These are phyloP conservation scores for Gallirallus australis DNA, from an alignment of 2,797 vertebrate species.

Conservation along the genomic window DNA sequence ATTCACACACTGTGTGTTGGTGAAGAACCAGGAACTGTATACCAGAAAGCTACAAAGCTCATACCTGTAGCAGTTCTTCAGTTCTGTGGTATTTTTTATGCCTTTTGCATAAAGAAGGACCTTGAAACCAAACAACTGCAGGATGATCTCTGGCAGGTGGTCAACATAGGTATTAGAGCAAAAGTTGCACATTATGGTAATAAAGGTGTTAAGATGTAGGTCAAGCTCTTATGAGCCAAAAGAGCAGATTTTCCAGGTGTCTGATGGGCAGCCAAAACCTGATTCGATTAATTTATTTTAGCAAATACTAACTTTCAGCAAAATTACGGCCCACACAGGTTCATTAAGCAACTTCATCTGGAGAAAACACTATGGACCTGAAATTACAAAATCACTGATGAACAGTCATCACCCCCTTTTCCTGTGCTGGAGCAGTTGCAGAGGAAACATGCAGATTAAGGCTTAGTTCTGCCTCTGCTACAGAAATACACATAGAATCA, in stretches of 20 bases:
- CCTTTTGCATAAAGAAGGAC: not conserved
- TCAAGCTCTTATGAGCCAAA: not conserved
- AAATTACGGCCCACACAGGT: not conserved
- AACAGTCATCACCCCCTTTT: not conserved
- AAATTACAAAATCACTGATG: conserved; percentile 7
- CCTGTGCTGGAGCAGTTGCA: not conserved
- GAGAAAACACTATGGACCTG: not conserved
- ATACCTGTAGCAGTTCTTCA: not conserved
- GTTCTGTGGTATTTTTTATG: not conserved
- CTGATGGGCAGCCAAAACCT: not conserved
- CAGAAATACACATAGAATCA: not conserved
- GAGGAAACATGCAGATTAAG: not conserved
- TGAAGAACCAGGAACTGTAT: not conserved
- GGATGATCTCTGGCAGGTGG: not conserved
- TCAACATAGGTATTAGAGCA: not conserved
- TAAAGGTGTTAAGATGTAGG: not conserved
- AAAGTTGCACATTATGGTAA: not conserved
- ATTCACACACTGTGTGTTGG: not conserved
- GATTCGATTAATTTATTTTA: conserved; percentile 46
- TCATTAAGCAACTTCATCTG: conserved; percentile 4
- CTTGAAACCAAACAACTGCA: not conserved
- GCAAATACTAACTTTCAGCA: conserved; percentile 28
- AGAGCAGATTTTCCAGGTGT: conserved; percentile 33
- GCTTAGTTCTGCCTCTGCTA: not conserved
- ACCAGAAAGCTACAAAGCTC: not conserved